Conservation (phyloP, 2,113 vertebrate genomes). For the Vombatus ursinus region DNA sequence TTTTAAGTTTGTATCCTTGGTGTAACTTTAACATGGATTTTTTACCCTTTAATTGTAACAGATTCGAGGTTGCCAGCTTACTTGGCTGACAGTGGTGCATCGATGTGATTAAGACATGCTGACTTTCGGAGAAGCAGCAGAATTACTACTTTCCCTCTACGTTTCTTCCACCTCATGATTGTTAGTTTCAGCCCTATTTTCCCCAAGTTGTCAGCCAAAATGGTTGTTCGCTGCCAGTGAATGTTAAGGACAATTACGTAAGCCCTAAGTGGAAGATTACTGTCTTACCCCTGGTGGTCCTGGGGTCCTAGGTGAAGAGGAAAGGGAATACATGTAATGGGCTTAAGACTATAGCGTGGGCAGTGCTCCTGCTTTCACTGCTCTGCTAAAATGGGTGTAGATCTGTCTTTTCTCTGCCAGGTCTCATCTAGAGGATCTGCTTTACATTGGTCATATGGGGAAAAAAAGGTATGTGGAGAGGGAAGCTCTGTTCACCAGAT, state of each 20-base stretch:
- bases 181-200: background rate
- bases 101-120: background rate
- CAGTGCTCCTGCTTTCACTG: background rate
- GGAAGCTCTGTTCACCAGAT: rapidly evolving
- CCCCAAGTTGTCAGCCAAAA: background rate
- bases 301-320: background rate
- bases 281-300: background rate
- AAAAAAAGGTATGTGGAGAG: rapidly evolving
- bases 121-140: background rate
- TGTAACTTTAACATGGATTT: conserved; percentile 15
- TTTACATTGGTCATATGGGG: rapidly evolving
- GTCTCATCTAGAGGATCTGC: rapidly evolving
- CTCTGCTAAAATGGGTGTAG: background rate
- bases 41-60: conserved; percentile 43
- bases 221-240: background rate
- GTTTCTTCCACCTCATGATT: background rate
- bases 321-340: background rate
- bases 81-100: background rate
- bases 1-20: conserved; percentile 38
- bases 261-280: background rate
- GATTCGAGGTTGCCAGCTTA: conserved; percentile 9
- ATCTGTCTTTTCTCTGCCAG: rapidly evolving
- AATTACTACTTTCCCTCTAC: background rate
- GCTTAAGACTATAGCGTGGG: background rate
- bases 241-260: background rate